Conservation (phyloP, 2,888 invertebrate species). For the Harpagoxenus sublaevis region DNA sequence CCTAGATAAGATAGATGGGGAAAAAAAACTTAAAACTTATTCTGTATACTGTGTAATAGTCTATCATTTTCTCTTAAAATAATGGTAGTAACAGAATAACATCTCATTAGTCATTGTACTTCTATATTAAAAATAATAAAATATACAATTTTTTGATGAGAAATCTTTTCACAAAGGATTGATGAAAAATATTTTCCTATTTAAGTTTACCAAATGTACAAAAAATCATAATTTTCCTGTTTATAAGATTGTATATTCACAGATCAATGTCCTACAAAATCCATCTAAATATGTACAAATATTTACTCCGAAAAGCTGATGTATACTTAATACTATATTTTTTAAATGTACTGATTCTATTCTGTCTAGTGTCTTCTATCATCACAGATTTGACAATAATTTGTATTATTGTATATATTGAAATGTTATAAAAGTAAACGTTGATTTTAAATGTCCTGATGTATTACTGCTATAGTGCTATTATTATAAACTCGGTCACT, state of each 20-base stretch:
- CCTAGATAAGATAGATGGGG: constrained; percentile 77
- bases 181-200: neutral
- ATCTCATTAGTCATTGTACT: neutral
- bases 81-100: neutral
- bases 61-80: neutral
- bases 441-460: neutral
- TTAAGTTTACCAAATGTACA: neutral
- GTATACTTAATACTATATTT: neutral
- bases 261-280: neutral
- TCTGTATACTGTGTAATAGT: neutral
- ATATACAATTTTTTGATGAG: neutral
- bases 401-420: neutral
- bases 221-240: neutral
- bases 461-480: neutral
- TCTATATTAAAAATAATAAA: neutral
- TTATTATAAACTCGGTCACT: neutral
- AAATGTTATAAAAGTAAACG: neutral
- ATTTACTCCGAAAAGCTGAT: neutral
- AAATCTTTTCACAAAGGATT: neutral
- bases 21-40: neutral
- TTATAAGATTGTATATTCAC: neutral
- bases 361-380: neutral
- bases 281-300: neutral
- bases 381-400: neutral
- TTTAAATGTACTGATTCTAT: neutral